Percentiles rank a stretch among this genome's conserved stretches.
Evolutionary conservation across 2,113 vertebrate species (phyloP).

Genomic region (Crotalus viridis): DNA sequence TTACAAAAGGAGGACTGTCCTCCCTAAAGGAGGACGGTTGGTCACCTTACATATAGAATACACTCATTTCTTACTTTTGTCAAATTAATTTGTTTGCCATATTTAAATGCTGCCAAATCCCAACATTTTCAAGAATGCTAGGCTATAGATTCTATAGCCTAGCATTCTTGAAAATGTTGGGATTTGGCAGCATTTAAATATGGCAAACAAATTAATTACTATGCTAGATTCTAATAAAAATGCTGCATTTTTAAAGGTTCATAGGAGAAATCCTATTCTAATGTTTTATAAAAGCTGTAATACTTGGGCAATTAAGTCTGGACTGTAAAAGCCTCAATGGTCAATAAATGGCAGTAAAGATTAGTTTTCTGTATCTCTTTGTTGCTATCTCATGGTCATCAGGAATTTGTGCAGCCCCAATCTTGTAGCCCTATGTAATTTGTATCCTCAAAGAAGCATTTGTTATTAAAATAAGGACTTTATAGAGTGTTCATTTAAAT

Average conservation of each 20-base stretch:
- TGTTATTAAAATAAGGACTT: background rate
- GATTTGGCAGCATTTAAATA: background rate
- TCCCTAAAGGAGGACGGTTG: no score
- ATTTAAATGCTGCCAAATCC: background rate
- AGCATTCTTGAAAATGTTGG: background rate
- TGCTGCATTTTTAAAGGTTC: background rate
- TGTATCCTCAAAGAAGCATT: background rate
- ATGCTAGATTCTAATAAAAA: background rate
- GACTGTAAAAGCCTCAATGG: background rate
- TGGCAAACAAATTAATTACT: background rate
- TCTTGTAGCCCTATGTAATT: background rate
- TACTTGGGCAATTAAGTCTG: background rate
- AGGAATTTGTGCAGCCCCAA: background rate
- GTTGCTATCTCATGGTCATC: background rate
- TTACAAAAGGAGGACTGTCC: no score
- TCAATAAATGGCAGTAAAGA: background rate
- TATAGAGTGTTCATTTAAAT: background rate
- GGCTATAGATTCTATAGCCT: background rate
- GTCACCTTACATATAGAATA: background rate
- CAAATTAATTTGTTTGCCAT: background rate
- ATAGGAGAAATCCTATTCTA: background rate
- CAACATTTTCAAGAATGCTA: background rate
- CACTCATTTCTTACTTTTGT: background rate
- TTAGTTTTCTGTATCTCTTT: background rate
- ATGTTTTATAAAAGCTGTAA: background rate